Conservation (phyloP, 2,797 vertebrate genomes). For the Enoplosus armatus region DNA sequence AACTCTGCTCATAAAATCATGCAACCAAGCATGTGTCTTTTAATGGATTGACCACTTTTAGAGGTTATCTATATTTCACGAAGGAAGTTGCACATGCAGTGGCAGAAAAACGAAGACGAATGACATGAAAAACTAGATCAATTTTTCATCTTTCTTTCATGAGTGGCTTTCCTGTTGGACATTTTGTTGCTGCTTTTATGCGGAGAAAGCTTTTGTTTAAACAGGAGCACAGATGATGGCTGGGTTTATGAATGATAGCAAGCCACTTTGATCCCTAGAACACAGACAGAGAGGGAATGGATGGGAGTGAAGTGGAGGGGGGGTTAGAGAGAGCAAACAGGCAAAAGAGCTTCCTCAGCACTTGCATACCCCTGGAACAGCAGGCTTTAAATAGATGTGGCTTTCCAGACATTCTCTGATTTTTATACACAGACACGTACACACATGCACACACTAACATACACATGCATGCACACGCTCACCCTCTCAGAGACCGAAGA, state of each 20-base stretch:
- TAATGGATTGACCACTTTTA: conserved; percentile 70
- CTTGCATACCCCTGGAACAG: conserved; percentile 59
- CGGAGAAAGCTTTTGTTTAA: conserved; percentile 68
- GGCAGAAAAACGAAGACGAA: conserved; percentile 43
- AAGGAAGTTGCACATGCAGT: conserved; percentile 42
- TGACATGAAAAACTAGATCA: conserved; percentile 60
- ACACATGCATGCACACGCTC: conserved; percentile 41
- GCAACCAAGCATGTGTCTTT: conserved; percentile 43
- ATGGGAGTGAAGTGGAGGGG: conserved; percentile 47
- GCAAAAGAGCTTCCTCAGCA: conserved; percentile 80
- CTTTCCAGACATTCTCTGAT: conserved; percentile 72
- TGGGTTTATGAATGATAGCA: conserved; percentile 73
- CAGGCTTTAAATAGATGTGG: conserved; percentile 74
- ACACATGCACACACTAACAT: conserved; percentile 25
- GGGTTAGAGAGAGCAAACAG: conserved; percentile 51
- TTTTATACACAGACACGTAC: conserved; percentile 32
- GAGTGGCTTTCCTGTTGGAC: conserved; percentile 35
- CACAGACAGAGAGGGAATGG: conserved; percentile 60
- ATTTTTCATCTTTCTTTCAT: conserved; percentile 65
- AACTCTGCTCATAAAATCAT: conserved; percentile 26
- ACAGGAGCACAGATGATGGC: conserved; percentile 41
- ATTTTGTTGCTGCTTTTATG: conserved; percentile 27
- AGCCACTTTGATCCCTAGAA: conserved; percentile 57
- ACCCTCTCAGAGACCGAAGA: conserved; percentile 50
- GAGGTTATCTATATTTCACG: conserved; percentile 65